Base-by-base conservation (phyloP, 2,797 vertebrate genomes). In the Lithobates sylvaticus region DNA sequence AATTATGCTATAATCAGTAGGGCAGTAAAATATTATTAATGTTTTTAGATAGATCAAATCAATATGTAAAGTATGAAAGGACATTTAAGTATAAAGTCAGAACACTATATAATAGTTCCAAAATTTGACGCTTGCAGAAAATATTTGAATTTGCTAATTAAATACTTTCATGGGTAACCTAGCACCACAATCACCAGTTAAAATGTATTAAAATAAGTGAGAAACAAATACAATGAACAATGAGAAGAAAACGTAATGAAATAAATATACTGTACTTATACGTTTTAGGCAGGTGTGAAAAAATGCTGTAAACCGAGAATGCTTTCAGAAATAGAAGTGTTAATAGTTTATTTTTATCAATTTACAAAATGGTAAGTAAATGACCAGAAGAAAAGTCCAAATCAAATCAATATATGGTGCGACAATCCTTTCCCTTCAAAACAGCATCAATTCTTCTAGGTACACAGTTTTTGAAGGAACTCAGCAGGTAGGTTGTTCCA, bases 21-120 rank as follows among this genome's bases (percentile, higher is more conserved):
- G 13, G 42, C 39, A 50, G 64, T 82, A 36, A 65, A 73, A 82
- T 44, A 39, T 42, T 72, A 72, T 15, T 39, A 72, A 81, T 81
- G 34, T 18, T 50, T 71, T 50, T 42, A 81, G 70, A 69, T 81
- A 71, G 34, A 81, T 16, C 44, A 71, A 80, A 78, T 68, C 61
- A 78, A 78, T 78, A 47, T 78, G 64, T 47, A 68, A 64, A 78
- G 26, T 47, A 47, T 68, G n/a, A 78, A 78, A 68, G 61, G 76
- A 78, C 76, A 78, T 70, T 54, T 81, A 44, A 81, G 42, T 54
- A 47, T 47, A 78, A 67, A 67, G 42, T 61, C 23, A 26, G 32
- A 64, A 39, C 34, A 15, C n/a, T 77, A 64, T 64, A 36, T 21
- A 77, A 64, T 36, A 21, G 50, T 58, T 64, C 32, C 54, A 36